A percentile compares a stretch with the other conserved stretches of the same genome.
Conservation (phyloP, 2,797 vertebrate genomes). For the Erethizon dorsatum region DNA sequence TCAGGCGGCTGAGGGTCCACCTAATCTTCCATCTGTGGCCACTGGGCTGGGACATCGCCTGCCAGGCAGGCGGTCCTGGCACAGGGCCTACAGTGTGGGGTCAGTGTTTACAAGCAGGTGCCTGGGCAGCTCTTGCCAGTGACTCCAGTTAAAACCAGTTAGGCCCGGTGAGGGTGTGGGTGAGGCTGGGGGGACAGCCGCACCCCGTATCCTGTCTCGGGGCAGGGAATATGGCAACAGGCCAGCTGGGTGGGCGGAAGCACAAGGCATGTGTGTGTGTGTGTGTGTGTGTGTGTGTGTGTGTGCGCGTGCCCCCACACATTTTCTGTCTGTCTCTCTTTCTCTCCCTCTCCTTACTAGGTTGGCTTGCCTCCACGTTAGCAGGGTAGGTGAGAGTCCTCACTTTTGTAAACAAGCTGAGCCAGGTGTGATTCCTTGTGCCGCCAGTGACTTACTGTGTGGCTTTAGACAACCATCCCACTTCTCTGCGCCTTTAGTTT, state of each 20-base stretch:
- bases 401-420: slow-evolving; percentile 61
- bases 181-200: slow-evolving; percentile 68
- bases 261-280: background rate
- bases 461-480: slow-evolving; percentile 25
- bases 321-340: background rate
- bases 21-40: slow-evolving; percentile 85
- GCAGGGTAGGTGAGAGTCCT: background rate
- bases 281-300: too few relatives aligned
- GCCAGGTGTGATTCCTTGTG: background rate
- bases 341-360: background rate
- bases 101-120: slow-evolving; percentile 73
- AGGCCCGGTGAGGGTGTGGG: slow-evolving; percentile 72
- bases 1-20: slow-evolving; percentile 47
- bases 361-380: slow-evolving; percentile 2
- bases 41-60: slow-evolving; percentile 74
- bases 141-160: slow-evolving; percentile 84
- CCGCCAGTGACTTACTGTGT: background rate
- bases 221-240: slow-evolving; percentile 61
- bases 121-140: slow-evolving; percentile 55
- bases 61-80: slow-evolving; percentile 74
- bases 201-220: slow-evolving; percentile 76
- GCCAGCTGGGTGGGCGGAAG: background rate
- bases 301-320: background rate
- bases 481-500: slow-evolving; percentile 17
- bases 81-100: slow-evolving; percentile 13